Percentiles rank a stretch among this genome's conserved stretches.
phyloP scores from a whole-genome alignment of 2,113 vertebrate genomes.

The Stictonetta naevosa region DNA sequence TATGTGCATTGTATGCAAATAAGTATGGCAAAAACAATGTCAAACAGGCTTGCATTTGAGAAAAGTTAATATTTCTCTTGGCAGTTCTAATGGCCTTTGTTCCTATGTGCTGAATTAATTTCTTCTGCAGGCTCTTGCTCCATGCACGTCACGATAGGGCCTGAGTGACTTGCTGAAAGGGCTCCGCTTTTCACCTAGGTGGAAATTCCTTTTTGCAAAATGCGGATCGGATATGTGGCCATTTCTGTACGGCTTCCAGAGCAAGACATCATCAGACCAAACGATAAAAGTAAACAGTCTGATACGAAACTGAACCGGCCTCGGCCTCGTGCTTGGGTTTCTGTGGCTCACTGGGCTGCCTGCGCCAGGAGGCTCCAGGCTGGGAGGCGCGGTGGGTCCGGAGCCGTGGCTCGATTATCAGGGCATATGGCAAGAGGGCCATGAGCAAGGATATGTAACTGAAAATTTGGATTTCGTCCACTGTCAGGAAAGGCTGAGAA shows the following conservation, averaged over 20 bases:
- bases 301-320: background rate
- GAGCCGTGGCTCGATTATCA: background rate
- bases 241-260: background rate
- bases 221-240: accelerated
- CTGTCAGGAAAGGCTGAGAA: background rate
- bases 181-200: background rate
- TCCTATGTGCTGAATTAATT: conserved; percentile 14
- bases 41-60: background rate
- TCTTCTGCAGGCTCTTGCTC: background rate
- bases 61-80: conserved; percentile 44
- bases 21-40: background rate
- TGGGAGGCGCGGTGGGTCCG: accelerated
- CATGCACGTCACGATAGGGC: accelerated
- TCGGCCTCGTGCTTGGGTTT: accelerated
- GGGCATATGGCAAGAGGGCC: too few species aligned
- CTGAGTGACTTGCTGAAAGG: background rate
- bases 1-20: conserved; percentile 39
- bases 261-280: background rate
- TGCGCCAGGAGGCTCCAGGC: background rate
- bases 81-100: background rate
- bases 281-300: background rate
- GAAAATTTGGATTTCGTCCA: background rate
- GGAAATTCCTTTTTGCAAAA: background rate
- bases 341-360: accelerated
- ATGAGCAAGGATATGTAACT: background rate